Evolutionary conservation across 1,140 invertebrate genomes (phyloP).

Genomic region (Hestina assimilis): DNA sequence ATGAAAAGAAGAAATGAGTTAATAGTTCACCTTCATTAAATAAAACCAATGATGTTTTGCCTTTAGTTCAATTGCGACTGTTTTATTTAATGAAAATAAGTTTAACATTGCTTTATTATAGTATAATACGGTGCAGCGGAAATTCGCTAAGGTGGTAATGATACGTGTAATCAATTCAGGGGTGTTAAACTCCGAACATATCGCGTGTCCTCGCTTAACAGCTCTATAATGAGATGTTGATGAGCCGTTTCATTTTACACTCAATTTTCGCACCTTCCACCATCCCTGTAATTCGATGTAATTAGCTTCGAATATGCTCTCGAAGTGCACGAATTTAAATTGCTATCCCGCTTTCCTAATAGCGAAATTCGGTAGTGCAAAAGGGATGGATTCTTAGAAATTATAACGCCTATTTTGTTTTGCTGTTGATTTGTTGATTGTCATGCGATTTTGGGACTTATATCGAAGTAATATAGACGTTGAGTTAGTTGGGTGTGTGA

Average conservation of each 20-base stretch:
- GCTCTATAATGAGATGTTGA: conserved; percentile 36
- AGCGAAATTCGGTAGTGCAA: conserved; percentile 20
- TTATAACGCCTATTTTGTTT: conserved; percentile 22
- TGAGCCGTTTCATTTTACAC: conserved; percentile 37
- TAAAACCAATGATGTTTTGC: too few relatives aligned
- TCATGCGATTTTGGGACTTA: conserved; percentile 17
- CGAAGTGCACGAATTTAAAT: conserved; percentile 18
- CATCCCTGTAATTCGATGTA: conserved; percentile 32
- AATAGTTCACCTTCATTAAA: too few relatives aligned
- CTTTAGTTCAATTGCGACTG: too few relatives aligned
- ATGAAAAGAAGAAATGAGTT: too few relatives aligned
- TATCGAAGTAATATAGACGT: neutral
- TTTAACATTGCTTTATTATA: neutral
- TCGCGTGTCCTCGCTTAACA: conserved; percentile 32
- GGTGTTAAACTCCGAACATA: conserved; percentile 24
- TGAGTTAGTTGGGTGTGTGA: neutral
- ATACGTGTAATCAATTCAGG: conserved; percentile 20
- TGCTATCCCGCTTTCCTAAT: conserved; percentile 16
- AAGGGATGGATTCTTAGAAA: conserved; percentile 24
- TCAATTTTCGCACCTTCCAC: conserved; percentile 38
- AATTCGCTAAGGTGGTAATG: conserved; percentile 17
- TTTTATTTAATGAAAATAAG: too few relatives aligned
- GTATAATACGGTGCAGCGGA: conserved; percentile 1
- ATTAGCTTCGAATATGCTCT: conserved; percentile 27
- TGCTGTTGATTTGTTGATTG: neutral